These are phyloP conservation scores for Empidonax alnorum DNA, from an alignment of 2,113 vertebrate genomes.

Conservation along the genomic window DNA sequence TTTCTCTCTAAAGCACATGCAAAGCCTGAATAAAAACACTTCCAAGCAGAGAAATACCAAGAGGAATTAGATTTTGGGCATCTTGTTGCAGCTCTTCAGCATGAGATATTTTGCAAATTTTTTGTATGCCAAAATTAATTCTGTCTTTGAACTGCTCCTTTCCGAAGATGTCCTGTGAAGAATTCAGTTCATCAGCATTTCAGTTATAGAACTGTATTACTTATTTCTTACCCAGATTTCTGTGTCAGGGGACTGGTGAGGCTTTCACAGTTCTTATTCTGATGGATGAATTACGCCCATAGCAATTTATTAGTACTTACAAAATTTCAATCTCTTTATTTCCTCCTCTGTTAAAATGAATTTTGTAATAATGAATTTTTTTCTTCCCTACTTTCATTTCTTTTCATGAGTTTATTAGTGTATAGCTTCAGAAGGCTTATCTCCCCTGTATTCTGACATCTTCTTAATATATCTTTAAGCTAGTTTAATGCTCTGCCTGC, in stretches of 20 bases:
- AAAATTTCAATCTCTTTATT: slow-evolving; percentile 8
- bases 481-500: slow-evolving; percentile 17
- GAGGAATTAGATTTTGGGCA: background rate
- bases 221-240: background rate
- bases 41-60: background rate
- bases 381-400: background rate
- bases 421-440: slow-evolving; percentile 29
- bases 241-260: background rate
- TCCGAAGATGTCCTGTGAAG: background rate
- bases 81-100: background rate
- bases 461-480: slow-evolving; percentile 46
- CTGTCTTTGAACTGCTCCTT: background rate
- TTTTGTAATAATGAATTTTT: slow-evolving; percentile 14
- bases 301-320: slow-evolving; percentile 20
- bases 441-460: slow-evolving; percentile 24
- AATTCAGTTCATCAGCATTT: background rate
- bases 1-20: background rate
- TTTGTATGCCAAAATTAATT: background rate
- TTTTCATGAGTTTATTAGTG: slow-evolving; percentile 15
- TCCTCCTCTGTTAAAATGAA: slow-evolving; percentile 20
- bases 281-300: background rate
- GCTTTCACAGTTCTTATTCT: background rate
- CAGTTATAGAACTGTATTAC: background rate
- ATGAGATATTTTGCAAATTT: background rate
- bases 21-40: background rate